Evolutionary conservation across 2,113 vertebrate species (phyloP).

Genomic region (Alexandromys fortis): DNA sequence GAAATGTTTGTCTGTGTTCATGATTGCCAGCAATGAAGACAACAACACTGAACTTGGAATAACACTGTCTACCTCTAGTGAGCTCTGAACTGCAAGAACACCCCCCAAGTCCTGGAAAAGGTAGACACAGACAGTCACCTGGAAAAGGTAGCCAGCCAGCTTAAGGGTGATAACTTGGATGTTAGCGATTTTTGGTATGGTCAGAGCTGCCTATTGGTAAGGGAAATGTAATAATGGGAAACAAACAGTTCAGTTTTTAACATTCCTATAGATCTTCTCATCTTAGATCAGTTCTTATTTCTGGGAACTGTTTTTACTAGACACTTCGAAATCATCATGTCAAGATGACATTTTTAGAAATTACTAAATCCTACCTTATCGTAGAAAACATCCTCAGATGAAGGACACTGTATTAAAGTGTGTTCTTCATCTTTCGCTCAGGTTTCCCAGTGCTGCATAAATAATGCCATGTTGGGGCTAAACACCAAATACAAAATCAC

Average conservation of each 20-base stretch:
- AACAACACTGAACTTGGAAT: neutral
- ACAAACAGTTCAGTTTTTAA: neutral
- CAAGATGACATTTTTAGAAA: conserved; percentile 3
- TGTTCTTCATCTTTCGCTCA: neutral
- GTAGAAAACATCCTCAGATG: neutral
- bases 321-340: neutral
- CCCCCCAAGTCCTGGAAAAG: neutral
- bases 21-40: neutral
- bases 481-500: neutral
- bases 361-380: neutral
- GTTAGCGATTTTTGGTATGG: neutral
- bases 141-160: neutral
- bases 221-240: neutral
- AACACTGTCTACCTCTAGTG: neutral
- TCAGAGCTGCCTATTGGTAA: neutral
- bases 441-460: neutral
- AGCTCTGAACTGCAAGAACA: neutral
- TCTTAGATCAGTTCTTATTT: neutral
- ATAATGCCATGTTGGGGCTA: neutral
- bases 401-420: neutral
- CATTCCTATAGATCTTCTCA: neutral
- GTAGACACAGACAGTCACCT: neutral
- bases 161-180: neutral
- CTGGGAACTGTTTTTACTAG: neutral
- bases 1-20: neutral